Percentiles rank a stretch among this genome's conserved stretches.
Evolutionary conservation across 2,888 invertebrate genomes (phyloP).

Genomic region (Dryocosmus kuriphilus): DNA sequence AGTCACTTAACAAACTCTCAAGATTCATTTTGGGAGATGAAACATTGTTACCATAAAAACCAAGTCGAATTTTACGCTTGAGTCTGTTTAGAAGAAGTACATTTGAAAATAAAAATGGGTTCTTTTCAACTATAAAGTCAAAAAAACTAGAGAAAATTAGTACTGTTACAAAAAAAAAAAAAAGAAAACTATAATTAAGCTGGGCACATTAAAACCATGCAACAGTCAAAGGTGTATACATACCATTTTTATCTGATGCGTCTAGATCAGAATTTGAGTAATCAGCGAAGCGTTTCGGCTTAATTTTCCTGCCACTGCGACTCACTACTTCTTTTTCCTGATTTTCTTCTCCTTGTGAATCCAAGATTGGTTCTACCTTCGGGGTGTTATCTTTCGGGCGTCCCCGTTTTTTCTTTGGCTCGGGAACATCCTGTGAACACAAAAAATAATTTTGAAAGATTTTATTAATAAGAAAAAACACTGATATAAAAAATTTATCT

Average conservation of each 20-base stretch:
- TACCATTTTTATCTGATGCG: conserved; percentile 69
- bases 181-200: neutral
- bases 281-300: conserved; percentile 80
- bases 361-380: conserved; percentile 64
- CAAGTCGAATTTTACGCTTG: too few species aligned
- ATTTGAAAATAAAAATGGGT: too few species aligned
- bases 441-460: conserved; percentile 1
- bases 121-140: too few species aligned
- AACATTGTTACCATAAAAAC: neutral
- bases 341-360: conserved; percentile 77
- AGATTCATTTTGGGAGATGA: neutral
- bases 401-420: conserved; percentile 66
- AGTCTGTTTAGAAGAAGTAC: too few species aligned
- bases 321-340: conserved; percentile 83
- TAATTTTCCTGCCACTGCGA: conserved; percentile 87
- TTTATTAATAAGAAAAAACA: neutral
- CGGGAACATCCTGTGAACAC: conserved; percentile 61
- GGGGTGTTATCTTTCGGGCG: conserved; percentile 60
- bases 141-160: neutral
- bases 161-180: neutral
- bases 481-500: neutral
- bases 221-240: conserved; percentile 20
- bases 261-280: conserved; percentile 72
- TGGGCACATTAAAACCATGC: conserved; percentile 20
- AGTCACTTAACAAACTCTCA: too few species aligned